These are phyloP conservation scores for Apodemus agrarius DNA, from an alignment of 2,797 vertebrate species.

Conservation along the genomic window DNA sequence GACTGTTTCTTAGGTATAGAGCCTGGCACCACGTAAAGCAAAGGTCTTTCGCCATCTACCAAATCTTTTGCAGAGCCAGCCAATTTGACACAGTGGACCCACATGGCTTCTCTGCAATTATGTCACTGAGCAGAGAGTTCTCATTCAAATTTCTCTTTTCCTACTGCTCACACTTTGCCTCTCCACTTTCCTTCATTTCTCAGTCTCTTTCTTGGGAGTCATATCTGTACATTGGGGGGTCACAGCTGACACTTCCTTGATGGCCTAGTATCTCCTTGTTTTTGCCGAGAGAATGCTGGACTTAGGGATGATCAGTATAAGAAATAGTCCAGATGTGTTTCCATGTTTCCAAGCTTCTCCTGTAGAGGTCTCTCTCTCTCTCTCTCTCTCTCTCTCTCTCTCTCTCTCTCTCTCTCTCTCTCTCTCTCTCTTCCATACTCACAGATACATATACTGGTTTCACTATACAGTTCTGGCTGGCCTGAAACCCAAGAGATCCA, in stretches of 20 bases:
- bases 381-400: background rate
- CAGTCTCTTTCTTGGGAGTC: background rate
- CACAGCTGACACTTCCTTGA: background rate
- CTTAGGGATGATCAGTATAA: background rate
- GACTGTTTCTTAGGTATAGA: background rate
- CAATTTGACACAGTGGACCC: background rate
- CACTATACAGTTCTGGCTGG: background rate
- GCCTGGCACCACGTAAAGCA: background rate
- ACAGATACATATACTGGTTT: background rate
- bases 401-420: background rate
- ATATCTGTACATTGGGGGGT: background rate
- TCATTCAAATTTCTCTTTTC: background rate
- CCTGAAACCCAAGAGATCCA: background rate
- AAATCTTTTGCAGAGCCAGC: background rate
- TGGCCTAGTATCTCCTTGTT: background rate
- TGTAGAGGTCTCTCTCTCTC: background rate
- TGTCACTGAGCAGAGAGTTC: background rate
- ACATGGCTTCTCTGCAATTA: background rate
- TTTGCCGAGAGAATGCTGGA: background rate
- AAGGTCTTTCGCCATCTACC: background rate
- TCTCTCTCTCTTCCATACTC: background rate
- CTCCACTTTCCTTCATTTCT: background rate
- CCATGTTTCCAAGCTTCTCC: background rate
- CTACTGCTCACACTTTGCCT: background rate
- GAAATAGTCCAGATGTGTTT: background rate